Evolutionary conservation across 30 jellyfish, hydroid and myxozoan genomes (phyloP).

Genomic region (Aurelia sp.): DNA sequence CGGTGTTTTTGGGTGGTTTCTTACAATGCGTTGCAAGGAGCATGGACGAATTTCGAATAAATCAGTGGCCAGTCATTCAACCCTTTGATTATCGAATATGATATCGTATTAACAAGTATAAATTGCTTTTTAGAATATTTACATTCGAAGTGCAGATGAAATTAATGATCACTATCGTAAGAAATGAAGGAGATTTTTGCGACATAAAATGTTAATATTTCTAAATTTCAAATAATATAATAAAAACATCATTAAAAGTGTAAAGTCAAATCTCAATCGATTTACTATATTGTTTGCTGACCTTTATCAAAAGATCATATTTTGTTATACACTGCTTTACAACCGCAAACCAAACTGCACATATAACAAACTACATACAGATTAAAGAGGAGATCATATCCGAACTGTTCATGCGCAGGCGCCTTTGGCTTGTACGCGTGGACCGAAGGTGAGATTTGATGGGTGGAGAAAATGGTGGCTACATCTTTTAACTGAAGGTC

Average conservation of each 20-base stretch:
- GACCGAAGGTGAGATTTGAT: too few species aligned
- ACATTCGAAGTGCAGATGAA: constrained; percentile 38
- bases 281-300: background rate
- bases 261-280: constrained; percentile 14
- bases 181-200: constrained; percentile 27
- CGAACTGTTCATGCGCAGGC: background rate
- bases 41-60: too few species aligned
- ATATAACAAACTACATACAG: constrained; percentile 7
- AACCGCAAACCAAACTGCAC: constrained; percentile 41
- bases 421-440: too few species aligned
- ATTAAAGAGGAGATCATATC: constrained; percentile 9
- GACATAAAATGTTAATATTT: constrained; percentile 18
- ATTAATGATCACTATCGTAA: constrained; percentile 15
- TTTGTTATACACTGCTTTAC: constrained; percentile 1
- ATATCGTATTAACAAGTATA: constrained; percentile 36
- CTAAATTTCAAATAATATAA: constrained; percentile 38
- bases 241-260: constrained; percentile 45
- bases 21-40: too few species aligned
- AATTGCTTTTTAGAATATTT: constrained; percentile 18
- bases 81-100: constrained; percentile 32
- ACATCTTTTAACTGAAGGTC: too few species aligned
- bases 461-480: too few species aligned
- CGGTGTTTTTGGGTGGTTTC: too few species aligned
- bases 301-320: constrained; percentile 14
- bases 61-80: background rate